Evolutionary conservation across 92 coral and sea anemone genomes (phyloP), one percentile per base, ranked within the genome.

Genomic region (Porites rus): DNA sequence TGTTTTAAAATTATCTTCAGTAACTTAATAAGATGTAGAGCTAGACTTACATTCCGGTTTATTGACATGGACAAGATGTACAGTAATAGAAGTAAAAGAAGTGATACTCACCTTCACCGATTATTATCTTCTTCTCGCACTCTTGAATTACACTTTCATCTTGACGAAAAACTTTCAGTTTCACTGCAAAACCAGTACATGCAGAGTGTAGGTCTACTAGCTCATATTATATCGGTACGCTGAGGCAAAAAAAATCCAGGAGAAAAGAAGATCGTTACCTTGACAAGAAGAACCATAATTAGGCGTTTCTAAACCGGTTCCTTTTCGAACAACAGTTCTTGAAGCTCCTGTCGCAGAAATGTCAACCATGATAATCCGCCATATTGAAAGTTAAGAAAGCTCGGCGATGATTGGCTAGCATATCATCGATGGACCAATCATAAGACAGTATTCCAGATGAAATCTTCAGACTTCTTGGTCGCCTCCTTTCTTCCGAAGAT

Each of bases 241-340:
- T 56, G 61, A 10, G 16, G 61, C 61, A 56, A 14, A 5, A 21
- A 56, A 25, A 24, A 4, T 24, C 1, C 51, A 56, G 18, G 7
- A 7, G 13, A 38, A 22, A 38, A 72, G 16, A 3, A 60, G 12
- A 71, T 20, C 11, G 17, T 28, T 53, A 91, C 96, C 92, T 69
- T 76, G 66, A 63, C 96, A 93, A 51, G 53, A 61, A 1, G 96
- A 91, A 19, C 94, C 94, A 51, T 91, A 87, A 80, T 86, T 93
- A 21, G 96, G 96, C 59, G 89, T 69, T 79, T 93, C 96, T 63
- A 93, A 69, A 18, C 95, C 94, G 25, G 65, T 65, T 54, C 96
- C 96, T 56, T 74, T 73, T 61, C 72, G 87, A 50, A 74, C 24
- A 46, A 84, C 65, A 10, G 87, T 51, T 67, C 87, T 91, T 22